Evolutionary conservation across 92 coral and sea anemone genomes (phyloP), one percentile per base, ranked within the genome.

Genomic region (Actinernus sp.): DNA sequence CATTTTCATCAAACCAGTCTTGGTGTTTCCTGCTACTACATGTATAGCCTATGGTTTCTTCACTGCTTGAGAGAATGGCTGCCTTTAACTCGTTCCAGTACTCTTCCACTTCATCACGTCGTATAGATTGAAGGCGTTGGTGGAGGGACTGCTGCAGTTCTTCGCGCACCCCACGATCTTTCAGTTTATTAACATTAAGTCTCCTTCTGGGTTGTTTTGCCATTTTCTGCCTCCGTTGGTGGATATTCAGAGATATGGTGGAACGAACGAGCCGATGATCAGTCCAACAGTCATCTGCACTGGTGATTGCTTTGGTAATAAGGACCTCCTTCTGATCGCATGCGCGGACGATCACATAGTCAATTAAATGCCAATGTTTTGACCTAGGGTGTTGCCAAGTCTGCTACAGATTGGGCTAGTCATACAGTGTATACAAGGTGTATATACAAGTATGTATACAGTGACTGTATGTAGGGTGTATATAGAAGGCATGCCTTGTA

Each of bases 351-450:
- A 36, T 41, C 52, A 38, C 68, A 39, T 16, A 61, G 52, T 61
- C 53, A 61, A 61, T 61, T 4, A 61, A 39, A 61, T 61, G 68
- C 68, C 68, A 61, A 38, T 61, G 68, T 34, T 40, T 61, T 12
- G 54, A 61, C 40, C 32, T 61, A 24, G 68, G 68, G 3, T 59
- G 66, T 59, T 59, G 66, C 66, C 54, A 59, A 33, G 66, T 59
- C n/a, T n/a, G n/a, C n/a, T n/a, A n/a, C n/a, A n/a, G n/a, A n/a
- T n/a, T n/a, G n/a, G n/a, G n/a, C n/a, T n/a, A n/a, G n/a, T n/a
- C n/a, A n/a, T n/a, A n/a, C n/a, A n/a, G n/a, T n/a, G n/a, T n/a
- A n/a, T n/a, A n/a, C n/a, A n/a, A n/a, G n/a, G n/a, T n/a, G n/a
- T n/a, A n/a, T n/a, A n/a, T n/a, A n/a, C n/a, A n/a, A n/a, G n/a